These are phyloP conservation scores for Squalus acanthias DNA, from an alignment of 2,797 vertebrate species.

Conservation along the genomic window DNA sequence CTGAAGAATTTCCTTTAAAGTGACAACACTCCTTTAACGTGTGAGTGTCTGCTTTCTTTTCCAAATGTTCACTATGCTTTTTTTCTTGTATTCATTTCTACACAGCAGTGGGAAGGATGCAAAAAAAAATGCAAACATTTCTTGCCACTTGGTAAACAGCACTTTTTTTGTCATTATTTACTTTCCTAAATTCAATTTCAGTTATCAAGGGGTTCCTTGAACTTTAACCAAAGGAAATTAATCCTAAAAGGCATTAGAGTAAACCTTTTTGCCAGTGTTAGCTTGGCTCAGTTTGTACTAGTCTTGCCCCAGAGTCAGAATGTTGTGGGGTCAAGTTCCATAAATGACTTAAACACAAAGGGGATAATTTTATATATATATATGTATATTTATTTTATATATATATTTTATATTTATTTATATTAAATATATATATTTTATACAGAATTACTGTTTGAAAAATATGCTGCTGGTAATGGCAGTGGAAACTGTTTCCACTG, in stretches of 20 bases:
- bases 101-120: neutral
- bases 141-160: neutral
- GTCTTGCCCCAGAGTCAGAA: neutral
- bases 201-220: neutral
- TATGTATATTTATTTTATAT: too few relatives aligned
- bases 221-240: neutral
- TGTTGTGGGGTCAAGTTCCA: neutral
- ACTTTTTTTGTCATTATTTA: neutral
- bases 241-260: neutral
- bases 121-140: neutral
- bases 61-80: constrained; percentile 30
- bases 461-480: neutral
- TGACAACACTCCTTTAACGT: constrained; percentile 26
- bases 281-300: neutral
- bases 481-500: neutral
- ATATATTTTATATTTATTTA: too few relatives aligned
- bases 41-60: constrained; percentile 26
- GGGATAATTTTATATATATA: neutral
- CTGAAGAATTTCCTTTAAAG: constrained; percentile 35
- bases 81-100: neutral
- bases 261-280: neutral
- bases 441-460: neutral
- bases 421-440: too few relatives aligned
- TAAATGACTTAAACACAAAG: neutral
- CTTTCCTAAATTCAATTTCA: neutral